These are phyloP conservation scores for Cyprinus carpio DNA, from an alignment of 2,113 vertebrate genomes.

Conservation along the genomic window DNA sequence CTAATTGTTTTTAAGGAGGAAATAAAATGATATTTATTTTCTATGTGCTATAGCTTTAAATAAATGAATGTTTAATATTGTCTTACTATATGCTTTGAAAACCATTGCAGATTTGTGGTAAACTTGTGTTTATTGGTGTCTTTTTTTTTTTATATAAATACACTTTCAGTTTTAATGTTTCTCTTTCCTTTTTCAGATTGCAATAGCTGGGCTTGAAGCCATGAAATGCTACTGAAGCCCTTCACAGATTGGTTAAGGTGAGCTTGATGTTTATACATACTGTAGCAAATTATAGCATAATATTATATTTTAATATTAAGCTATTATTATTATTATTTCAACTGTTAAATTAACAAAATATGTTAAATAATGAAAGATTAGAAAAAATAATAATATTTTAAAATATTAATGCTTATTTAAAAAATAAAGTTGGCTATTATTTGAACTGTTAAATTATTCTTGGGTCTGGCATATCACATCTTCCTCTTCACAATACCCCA, in stretches of 20 bases:
- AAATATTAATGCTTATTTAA: too few relatives aligned
- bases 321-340: too few relatives aligned
- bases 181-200: conserved; percentile 60
- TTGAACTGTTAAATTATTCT: too few relatives aligned
- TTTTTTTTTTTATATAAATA: conserved; percentile 34
- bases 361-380: too few relatives aligned
- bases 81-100: conserved; percentile 51
- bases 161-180: neutral
- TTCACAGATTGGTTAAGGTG: conserved; percentile 55
- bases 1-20: conserved; percentile 70
- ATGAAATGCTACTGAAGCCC: conserved; percentile 22
- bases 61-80: conserved; percentile 54
- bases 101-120: conserved; percentile 32
- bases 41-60: conserved; percentile 53
- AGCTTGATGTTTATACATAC: conserved; percentile 4
- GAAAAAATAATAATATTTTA: too few relatives aligned
- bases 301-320: too few relatives aligned
- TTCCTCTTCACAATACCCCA: too few relatives aligned
- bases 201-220: conserved; percentile 8
- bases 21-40: conserved; percentile 58
- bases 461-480: too few relatives aligned
- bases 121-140: conserved; percentile 40
- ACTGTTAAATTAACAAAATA: too few relatives aligned
- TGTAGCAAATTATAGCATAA: too few relatives aligned
- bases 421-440: too few relatives aligned